Conservation (phyloP, 2,113 vertebrate species). For the Pandion haliaetus region DNA sequence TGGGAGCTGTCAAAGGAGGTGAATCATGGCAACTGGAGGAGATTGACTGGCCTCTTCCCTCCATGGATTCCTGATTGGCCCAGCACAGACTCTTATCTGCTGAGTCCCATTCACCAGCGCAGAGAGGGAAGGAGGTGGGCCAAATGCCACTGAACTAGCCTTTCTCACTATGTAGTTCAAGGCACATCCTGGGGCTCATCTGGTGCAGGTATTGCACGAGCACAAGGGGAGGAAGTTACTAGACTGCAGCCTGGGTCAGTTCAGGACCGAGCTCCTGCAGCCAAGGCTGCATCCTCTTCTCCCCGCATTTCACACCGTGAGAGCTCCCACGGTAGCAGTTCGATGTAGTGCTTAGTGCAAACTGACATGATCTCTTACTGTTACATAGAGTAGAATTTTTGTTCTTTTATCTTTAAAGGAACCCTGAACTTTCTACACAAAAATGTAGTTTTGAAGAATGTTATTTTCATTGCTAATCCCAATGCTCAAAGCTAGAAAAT, state of each 20-base stretch:
- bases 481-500: neutral
- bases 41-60: neutral
- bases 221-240: neutral
- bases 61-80: neutral
- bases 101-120: neutral
- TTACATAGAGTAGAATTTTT: neutral
- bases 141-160: neutral
- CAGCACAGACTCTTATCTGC: neutral
- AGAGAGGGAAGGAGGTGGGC: neutral
- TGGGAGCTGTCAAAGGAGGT: neutral
- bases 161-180: neutral
- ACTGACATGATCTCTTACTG: neutral
- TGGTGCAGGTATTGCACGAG: neutral
- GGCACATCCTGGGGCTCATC: neutral
- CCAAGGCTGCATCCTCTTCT: neutral
- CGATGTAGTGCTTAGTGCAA: neutral
- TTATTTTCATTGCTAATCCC: neutral
- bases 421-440: neutral
- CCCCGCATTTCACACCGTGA: rapidly evolving
- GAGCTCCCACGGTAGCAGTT: neutral
- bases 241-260: neutral
- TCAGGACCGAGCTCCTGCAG: neutral
- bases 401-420: neutral
- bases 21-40: neutral
- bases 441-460: neutral